Evolutionary conservation across 2,113 vertebrate species (phyloP).

Genomic region (Bothrops jararaca): DNA sequence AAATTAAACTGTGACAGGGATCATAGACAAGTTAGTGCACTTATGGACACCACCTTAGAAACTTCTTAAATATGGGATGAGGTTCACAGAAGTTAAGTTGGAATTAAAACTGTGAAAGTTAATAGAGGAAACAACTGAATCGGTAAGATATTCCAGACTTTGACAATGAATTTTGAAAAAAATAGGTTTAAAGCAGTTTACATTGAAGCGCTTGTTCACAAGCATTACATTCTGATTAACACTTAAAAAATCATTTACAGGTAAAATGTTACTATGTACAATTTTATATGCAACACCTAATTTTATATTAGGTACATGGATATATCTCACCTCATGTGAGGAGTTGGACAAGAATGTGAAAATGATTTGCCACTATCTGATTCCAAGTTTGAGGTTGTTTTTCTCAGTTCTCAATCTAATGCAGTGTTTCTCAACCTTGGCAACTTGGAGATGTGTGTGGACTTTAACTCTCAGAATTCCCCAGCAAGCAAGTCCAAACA

Average conservation of each 20-base stretch:
- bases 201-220: neutral
- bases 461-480: neutral
- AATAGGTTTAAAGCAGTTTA: neutral
- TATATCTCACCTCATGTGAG: too few species aligned
- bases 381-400: neutral
- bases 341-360: neutral
- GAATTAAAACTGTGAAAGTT: neutral
- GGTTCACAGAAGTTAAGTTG: neutral
- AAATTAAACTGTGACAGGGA: too few species aligned
- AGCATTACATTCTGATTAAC: neutral
- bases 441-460: neutral
- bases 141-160: neutral
- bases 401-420: neutral
- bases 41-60: too few species aligned
- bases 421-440: neutral
- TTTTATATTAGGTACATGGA: too few species aligned
- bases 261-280: neutral
- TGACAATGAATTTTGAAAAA: neutral
- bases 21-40: too few species aligned
- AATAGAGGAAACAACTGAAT: neutral
- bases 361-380: neutral
- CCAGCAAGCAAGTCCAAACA: neutral
- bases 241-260: neutral
- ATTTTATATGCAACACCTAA: neutral
- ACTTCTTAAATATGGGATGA: neutral